A percentile compares a stretch with the other conserved stretches of the same genome.
These are phyloP conservation scores for Catocala fraxini DNA, from an alignment of 2,888 invertebrate genomes.

Conservation along the genomic window DNA sequence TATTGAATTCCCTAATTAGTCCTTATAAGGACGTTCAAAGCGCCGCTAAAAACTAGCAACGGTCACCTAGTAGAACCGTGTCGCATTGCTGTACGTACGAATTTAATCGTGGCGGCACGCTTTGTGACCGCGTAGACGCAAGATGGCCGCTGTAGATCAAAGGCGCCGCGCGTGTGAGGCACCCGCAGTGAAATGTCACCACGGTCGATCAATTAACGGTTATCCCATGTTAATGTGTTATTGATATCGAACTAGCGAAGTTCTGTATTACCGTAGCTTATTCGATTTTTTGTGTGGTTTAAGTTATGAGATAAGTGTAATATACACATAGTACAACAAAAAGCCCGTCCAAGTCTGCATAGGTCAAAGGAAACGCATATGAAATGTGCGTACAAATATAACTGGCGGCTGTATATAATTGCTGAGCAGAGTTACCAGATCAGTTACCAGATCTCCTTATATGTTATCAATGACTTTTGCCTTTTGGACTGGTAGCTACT, in stretches of 20 bases:
- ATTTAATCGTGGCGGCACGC: conserved; percentile 81
- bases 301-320: conserved; percentile 35
- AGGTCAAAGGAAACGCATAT: no score
- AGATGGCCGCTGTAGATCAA: conserved; percentile 74
- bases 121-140: conserved; percentile 67
- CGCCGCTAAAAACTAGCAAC: conserved; percentile 62
- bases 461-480: no score
- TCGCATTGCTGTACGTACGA: conserved; percentile 83
- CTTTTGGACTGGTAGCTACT: no score
- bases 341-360: no score
- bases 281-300: conserved; percentile 57
- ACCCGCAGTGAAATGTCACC: conserved; percentile 83
- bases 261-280: conserved; percentile 67
- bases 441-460: no score
- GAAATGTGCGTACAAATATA: no score
- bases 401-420: no score
- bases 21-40: conserved; percentile 46
- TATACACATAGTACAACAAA: no score
- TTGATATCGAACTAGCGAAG: conserved; percentile 75
- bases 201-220: conserved; percentile 82
- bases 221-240: conserved; percentile 75
- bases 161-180: conserved; percentile 76
- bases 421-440: no score
- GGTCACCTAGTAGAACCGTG: conserved; percentile 76
- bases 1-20: conserved; percentile 47